These are phyloP conservation scores for Melanotaenia nigrans DNA, from an alignment of 2,797 vertebrate genomes.

Conservation along the genomic window DNA sequence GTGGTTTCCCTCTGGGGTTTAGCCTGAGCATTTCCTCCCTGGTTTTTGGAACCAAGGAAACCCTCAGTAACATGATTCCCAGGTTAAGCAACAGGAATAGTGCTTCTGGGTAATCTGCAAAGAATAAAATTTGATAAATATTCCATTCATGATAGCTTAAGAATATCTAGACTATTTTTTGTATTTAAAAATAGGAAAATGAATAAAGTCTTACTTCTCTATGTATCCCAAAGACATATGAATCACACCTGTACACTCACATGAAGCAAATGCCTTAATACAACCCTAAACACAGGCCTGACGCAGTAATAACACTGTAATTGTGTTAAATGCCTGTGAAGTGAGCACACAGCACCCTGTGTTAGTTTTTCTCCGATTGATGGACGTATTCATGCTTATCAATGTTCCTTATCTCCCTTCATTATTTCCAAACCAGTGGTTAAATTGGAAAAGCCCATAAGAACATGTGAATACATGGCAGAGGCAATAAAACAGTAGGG, in stretches of 20 bases:
- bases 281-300: slow-evolving; percentile 28
- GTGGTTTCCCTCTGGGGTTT: slow-evolving; percentile 70
- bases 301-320: slow-evolving; percentile 48
- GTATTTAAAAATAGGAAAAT: not conserved
- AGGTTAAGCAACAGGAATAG: slow-evolving; percentile 14
- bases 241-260: slow-evolving; percentile 15
- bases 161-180: not conserved
- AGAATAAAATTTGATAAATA: not conserved
- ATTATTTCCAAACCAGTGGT: slow-evolving; percentile 82
- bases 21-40: slow-evolving; percentile 66
- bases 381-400: slow-evolving; percentile 81
- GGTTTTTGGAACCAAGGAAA: slow-evolving; percentile 46
- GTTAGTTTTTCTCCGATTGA: slow-evolving; percentile 78
- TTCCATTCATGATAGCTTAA: not conserved
- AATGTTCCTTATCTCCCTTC: slow-evolving; percentile 77
- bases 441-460: slow-evolving; percentile 84
- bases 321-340: slow-evolving; percentile 73
- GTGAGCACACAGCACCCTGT: slow-evolving; percentile 54
- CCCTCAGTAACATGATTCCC: not conserved
- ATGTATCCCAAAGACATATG: not conserved
- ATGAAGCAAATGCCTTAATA: slow-evolving; percentile 51
- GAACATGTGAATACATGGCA: slow-evolving; percentile 80
- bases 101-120: slow-evolving; percentile 9
- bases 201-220: not conserved
- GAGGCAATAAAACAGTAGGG: slow-evolving; percentile 79